A percentile compares a stretch with the other conserved stretches of the same genome.
Conservation (phyloP, 2,888 invertebrate species). For the Lordiphosa fenestrarum region DNA sequence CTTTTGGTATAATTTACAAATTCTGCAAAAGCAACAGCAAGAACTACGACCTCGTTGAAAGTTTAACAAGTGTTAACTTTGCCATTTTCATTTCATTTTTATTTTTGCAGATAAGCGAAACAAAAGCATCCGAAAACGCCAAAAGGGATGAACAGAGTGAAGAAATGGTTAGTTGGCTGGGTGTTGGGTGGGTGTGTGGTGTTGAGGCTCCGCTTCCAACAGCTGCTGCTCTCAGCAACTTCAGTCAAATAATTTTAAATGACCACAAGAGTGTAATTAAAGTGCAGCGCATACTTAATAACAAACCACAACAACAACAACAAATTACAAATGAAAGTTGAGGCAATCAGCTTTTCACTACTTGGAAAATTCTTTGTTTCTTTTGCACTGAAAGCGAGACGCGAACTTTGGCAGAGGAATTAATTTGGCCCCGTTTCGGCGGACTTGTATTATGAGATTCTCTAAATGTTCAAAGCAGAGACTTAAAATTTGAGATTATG, state of each 20-base stretch:
- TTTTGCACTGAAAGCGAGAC: slow-evolving; percentile 10
- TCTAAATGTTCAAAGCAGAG: no score
- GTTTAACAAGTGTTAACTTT: slow-evolving; percentile 73
- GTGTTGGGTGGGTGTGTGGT: background rate
- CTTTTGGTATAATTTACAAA: slow-evolving; percentile 39
- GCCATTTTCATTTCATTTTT: slow-evolving; percentile 67
- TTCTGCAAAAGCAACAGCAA: slow-evolving; percentile 16
- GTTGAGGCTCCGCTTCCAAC: slow-evolving; percentile 38
- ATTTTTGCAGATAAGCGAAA: slow-evolving; percentile 65
- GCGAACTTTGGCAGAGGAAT: slow-evolving; percentile 16
- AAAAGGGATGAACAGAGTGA: background rate
- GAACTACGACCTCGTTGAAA: slow-evolving; percentile 56
- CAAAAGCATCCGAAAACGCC: slow-evolving; percentile 40
- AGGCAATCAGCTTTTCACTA: slow-evolving; percentile 51
- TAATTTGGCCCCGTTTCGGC: background rate
- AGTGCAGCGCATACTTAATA: slow-evolving; percentile 60
- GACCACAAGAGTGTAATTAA: slow-evolving; percentile 73
- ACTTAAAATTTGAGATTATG: no score
- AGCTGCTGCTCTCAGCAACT: slow-evolving; percentile 53
- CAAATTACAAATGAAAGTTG: slow-evolving; percentile 40
- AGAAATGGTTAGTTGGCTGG: background rate
- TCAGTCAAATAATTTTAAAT: slow-evolving; percentile 70
- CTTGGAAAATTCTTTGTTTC: slow-evolving; percentile 25
- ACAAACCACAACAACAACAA: slow-evolving; percentile 39
- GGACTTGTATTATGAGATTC: slow-evolving; percentile 6